These are phyloP conservation scores for Archilochus colubris DNA, from an alignment of 2,113 vertebrate species.

Conservation along the genomic window DNA sequence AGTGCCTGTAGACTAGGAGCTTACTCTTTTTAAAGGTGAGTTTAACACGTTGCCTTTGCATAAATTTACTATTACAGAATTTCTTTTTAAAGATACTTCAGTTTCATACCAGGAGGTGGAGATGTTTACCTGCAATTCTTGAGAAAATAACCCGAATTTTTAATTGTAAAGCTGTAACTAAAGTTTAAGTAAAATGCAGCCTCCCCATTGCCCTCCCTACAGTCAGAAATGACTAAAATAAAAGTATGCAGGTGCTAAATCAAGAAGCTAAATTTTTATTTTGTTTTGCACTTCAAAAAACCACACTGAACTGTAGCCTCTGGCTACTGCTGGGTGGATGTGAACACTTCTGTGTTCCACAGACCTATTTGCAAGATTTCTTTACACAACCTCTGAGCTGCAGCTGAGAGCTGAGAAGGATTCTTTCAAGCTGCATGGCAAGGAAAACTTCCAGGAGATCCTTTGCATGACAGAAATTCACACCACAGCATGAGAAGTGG, in stretches of 20 bases:
- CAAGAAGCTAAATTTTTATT: background rate
- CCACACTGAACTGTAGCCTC: background rate
- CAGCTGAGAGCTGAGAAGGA: background rate
- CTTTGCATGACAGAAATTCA: background rate
- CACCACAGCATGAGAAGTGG: background rate
- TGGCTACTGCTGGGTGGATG: background rate
- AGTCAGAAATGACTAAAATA: background rate
- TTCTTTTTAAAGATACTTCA: background rate
- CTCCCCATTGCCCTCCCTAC: background rate
- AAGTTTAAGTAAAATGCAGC: background rate
- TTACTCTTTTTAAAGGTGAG: too few relatives aligned
- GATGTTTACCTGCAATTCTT: background rate
- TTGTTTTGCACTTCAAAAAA: background rate
- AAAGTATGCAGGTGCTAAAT: background rate
- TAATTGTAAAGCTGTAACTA: rapidly evolving
- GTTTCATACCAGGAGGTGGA: constrained; percentile 22
- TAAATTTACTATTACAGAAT: rapidly evolving
- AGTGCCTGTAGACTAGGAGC: too few relatives aligned
- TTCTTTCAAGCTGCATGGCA: background rate
- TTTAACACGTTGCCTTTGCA: background rate
- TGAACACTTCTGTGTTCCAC: background rate
- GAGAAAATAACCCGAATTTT: background rate
- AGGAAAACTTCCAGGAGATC: rapidly evolving
- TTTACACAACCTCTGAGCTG: background rate
- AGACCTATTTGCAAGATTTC: too few relatives aligned